Conservation (phyloP, 2,113 vertebrate genomes). For the Vulpes vulpes region DNA sequence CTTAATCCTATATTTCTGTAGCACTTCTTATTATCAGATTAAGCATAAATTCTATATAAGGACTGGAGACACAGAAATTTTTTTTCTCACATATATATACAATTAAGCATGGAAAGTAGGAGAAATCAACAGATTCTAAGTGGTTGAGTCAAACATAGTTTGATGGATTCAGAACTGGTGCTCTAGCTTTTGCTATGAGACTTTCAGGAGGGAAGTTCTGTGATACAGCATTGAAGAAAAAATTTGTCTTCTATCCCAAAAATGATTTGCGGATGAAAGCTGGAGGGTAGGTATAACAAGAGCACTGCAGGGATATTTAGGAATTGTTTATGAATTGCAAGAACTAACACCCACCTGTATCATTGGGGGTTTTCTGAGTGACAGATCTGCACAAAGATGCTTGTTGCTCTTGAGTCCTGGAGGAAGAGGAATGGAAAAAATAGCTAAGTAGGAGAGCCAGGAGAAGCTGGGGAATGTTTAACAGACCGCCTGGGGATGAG, state of each 20-base stretch:
- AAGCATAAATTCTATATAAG: neutral
- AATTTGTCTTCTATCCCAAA: neutral
- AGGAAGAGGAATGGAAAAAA: neutral
- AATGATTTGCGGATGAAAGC: neutral
- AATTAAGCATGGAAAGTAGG: neutral
- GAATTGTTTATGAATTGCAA: neutral
- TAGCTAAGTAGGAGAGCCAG: no score
- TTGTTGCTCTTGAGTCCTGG: neutral
- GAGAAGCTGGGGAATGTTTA: neutral
- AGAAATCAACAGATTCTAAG: neutral
- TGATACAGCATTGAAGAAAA: neutral
- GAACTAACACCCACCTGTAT: neutral
- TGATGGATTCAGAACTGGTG: neutral
- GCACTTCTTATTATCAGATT: neutral
- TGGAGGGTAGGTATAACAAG: neutral
- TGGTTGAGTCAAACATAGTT: neutral
- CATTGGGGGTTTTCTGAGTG: neutral
- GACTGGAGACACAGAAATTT: neutral
- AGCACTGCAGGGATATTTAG: neutral
- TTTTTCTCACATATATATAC: neutral
- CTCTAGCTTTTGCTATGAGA: neutral
- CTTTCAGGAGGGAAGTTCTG: neutral
- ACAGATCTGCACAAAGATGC: accelerated
- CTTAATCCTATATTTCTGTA: neutral
- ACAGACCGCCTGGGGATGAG: no score